phyloP scores from a whole-genome alignment of 2,888 invertebrate species.

The Caenorhabditis sp. region DNA sequence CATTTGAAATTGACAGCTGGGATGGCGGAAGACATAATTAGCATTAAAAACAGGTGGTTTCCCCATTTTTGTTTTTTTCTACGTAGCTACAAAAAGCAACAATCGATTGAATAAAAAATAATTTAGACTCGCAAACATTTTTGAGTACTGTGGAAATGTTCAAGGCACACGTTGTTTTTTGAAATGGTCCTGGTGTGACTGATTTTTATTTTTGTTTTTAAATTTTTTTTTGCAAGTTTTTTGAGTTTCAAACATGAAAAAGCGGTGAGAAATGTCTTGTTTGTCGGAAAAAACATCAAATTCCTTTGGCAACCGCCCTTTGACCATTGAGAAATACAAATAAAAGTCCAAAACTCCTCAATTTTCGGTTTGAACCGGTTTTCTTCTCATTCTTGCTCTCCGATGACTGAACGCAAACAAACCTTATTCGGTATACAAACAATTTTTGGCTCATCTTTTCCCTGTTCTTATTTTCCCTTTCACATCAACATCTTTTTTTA shows the following conservation, averaged over 20 bases:
- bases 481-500: slow-evolving; percentile 2
- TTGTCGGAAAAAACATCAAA: neutral
- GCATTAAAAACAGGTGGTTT: neutral
- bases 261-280: neutral
- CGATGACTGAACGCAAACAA: slow-evolving; percentile 2
- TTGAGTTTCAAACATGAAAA: neutral
- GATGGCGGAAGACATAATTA: neutral
- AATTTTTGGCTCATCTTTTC: slow-evolving; percentile 27
- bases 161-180: neutral
- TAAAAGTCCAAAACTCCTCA: neutral
- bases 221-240: neutral
- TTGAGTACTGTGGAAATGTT: neutral
- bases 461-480: slow-evolving; percentile 11
- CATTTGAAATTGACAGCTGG: neutral
- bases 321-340: neutral
- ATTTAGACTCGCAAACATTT: no score
- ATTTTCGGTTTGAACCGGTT: neutral
- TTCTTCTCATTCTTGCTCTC: slow-evolving; percentile 14
- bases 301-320: neutral
- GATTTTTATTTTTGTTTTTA: neutral
- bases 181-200: neutral
- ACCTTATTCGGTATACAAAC: slow-evolving; percentile 45
- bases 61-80: neutral
- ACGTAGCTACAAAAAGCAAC: neutral
- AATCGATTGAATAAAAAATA: neutral